A percentile compares a stretch with the other conserved stretches of the same genome.
Evolutionary conservation across 53 echinoderm and acorn worm genomes (phyloP).

Genomic region (Patiria pectinifera): DNA sequence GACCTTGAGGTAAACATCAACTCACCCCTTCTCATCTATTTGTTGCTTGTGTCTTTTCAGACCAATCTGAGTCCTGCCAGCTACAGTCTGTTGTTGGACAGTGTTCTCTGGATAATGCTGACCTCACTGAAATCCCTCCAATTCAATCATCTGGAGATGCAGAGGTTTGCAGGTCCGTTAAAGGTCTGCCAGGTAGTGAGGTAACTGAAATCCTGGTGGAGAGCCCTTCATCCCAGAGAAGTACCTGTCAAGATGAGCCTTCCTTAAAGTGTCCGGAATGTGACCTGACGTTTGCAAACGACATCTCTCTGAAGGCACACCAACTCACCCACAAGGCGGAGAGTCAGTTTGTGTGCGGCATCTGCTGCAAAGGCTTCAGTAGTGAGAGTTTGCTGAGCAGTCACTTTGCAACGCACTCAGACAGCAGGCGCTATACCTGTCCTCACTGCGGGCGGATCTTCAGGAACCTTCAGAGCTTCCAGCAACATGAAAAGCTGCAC

Average conservation of each 20-base stretch:
- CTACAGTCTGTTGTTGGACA: neutral
- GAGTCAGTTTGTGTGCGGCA: constrained; percentile 48
- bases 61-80: neutral
- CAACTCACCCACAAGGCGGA: constrained; percentile 39
- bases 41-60: constrained; percentile 12
- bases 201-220: neutral
- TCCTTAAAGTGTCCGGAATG: constrained; percentile 34
- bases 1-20: too few relatives aligned
- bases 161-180: neutral
- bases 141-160: neutral
- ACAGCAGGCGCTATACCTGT: constrained; percentile 50
- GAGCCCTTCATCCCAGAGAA: neutral
- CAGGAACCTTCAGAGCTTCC: constrained; percentile 45
- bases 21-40: neutral
- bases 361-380: constrained; percentile 38
- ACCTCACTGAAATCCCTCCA: neutral
- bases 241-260: neutral
- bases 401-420: constrained; percentile 49
- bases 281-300: constrained; percentile 16
- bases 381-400: constrained; percentile 40
- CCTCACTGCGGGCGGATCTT: constrained; percentile 37
- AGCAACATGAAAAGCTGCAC: constrained; percentile 46
- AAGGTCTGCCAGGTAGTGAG: neutral
- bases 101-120: neutral
- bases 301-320: constrained; percentile 37